A percentile compares a stretch with the other conserved stretches of the same genome.
Conservation (phyloP, 2,113 vertebrate species). For the Takifugu bimaculatus region DNA sequence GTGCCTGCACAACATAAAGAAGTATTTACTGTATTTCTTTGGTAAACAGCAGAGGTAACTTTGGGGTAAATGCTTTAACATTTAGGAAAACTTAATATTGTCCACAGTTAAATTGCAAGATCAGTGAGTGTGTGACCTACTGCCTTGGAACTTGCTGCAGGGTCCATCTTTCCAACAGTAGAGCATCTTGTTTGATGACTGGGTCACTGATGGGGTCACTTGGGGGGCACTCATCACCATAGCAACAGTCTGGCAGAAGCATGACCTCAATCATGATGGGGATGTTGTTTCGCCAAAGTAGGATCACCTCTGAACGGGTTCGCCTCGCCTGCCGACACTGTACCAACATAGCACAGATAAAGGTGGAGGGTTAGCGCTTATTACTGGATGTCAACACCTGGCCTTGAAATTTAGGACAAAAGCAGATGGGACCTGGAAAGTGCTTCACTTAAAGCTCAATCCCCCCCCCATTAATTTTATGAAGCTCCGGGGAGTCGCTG, state of each 20-base stretch:
- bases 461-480: no score
- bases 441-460: neutral
- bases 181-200: conserved; percentile 92
- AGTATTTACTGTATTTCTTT: neutral
- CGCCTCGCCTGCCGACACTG: conserved; percentile 93
- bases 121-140: conserved; percentile 66
- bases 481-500: no score
- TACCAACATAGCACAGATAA: conserved; percentile 19
- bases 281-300: conserved; percentile 94
- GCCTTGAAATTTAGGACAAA: neutral
- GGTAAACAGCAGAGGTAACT: neutral
- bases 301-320: conserved; percentile 89
- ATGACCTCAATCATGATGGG: conserved; percentile 99
- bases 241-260: conserved; percentile 98
- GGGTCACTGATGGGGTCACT: conserved; percentile 91
- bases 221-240: conserved; percentile 89
- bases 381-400: conserved; percentile 22
- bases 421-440: conserved; percentile 19
- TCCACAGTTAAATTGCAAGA: neutral
- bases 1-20: neutral
- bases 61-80: neutral
- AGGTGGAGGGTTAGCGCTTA: conserved; percentile 38
- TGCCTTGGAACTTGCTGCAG: conserved; percentile 93
- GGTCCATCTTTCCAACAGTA: conserved; percentile 95
- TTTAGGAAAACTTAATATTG: neutral